Percentiles rank a stretch among this genome's conserved stretches.
Evolutionary conservation across 2,797 vertebrate genomes (phyloP).

Genomic region (Chromis chromis): DNA sequence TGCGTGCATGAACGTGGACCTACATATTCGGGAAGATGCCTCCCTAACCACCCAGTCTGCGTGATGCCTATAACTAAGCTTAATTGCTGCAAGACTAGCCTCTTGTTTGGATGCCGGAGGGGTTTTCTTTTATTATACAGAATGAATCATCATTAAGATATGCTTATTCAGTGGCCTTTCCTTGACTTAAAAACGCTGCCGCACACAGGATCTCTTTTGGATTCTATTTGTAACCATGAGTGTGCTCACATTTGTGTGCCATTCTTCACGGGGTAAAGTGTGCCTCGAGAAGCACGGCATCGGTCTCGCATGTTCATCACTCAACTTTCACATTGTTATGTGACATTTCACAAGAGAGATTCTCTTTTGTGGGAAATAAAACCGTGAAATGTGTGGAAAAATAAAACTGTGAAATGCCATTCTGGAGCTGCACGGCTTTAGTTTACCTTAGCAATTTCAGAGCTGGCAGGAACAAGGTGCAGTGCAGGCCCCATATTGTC

Average conservation of each 20-base stretch:
- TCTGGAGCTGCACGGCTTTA: constrained; percentile 48
- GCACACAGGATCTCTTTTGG: constrained; percentile 39
- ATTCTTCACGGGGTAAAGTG: constrained; percentile 36
- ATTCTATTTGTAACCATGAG: constrained; percentile 50
- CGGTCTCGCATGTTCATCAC: constrained; percentile 31
- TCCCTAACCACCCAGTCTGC: constrained; percentile 55
- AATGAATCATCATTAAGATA: constrained; percentile 83
- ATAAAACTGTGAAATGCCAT: constrained; percentile 61
- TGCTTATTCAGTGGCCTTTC: constrained; percentile 72
- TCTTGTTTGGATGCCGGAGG: constrained; percentile 81
- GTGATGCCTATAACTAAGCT: constrained; percentile 83
- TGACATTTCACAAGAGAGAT: constrained; percentile 51
- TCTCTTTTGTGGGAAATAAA: constrained; percentile 49
- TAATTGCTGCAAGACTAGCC: constrained; percentile 82
- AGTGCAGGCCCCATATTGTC: constrained; percentile 69
- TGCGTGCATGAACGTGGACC: constrained; percentile 16
- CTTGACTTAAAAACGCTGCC: constrained; percentile 53
- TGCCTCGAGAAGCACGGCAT: constrained; percentile 16
- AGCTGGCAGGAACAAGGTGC: constrained; percentile 75
- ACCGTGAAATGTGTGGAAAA: constrained; percentile 48
- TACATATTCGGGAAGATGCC: constrained; percentile 45
- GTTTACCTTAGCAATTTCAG: constrained; percentile 72
- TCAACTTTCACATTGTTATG: constrained; percentile 50
- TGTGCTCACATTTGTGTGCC: constrained; percentile 47
- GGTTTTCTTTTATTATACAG: constrained; percentile 80